These are phyloP conservation scores for Pachypsylla venusta DNA, from an alignment of 1,140 invertebrate genomes.

Conservation along the genomic window DNA sequence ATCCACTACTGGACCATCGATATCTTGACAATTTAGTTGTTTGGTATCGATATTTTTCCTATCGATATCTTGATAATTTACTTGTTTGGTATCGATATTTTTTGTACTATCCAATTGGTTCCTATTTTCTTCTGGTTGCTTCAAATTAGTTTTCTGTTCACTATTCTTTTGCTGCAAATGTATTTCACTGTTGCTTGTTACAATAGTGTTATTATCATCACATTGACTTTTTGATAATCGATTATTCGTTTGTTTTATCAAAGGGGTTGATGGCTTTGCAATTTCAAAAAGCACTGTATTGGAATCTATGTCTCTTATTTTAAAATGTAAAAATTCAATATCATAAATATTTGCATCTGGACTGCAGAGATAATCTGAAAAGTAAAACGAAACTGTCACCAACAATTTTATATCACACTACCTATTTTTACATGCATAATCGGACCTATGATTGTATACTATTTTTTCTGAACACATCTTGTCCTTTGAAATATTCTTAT, in stretches of 20 bases:
- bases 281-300: constrained; percentile 92
- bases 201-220: not conserved
- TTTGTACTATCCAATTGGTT: not conserved
- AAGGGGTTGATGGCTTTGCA: constrained; percentile 63
- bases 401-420: no score
- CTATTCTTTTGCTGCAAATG: not conserved
- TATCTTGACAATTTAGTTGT: constrained; percentile 26
- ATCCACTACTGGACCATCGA: constrained; percentile 36
- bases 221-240: not conserved
- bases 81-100: not conserved
- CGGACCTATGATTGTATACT: no score
- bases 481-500: no score
- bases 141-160: not conserved
- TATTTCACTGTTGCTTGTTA: not conserved
- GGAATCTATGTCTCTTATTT: constrained; percentile 89
- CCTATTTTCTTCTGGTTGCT: not conserved
- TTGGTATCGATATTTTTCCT: not conserved
- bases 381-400: constrained; percentile 11
- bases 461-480: no score
- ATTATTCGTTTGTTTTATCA: constrained; percentile 14
- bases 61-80: not conserved
- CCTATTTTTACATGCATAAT: no score
- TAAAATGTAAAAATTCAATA: constrained; percentile 96
- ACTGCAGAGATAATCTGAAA: constrained; percentile 73
- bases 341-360: constrained; percentile 93